Evolutionary conservation across 35 echinoderm and acorn worm species (phyloP), one percentile per base, ranked within the genome.

Genomic region (Nesometra sesokonis): DNA sequence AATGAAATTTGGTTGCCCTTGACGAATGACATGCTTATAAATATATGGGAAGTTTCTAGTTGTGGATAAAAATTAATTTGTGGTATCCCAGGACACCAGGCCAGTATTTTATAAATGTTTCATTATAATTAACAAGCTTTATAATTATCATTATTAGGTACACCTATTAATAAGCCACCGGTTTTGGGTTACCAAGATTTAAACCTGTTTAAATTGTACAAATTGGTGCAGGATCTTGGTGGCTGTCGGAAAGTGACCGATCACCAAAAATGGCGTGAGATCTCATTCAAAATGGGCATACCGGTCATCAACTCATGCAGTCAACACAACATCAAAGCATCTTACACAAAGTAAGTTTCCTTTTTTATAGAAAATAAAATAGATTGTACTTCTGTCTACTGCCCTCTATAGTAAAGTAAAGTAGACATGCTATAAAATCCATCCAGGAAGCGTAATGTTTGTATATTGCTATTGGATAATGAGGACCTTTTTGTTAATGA

Each of bases 171-270:
- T 83, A 99, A 99, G 36, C 96, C 96, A 86, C 96, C 93, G 8
- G 96, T 99, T 27, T 85, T 99, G 0, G 96, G 96, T 32, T 99
- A 90, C 86, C 88, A 93, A 37, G 96, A 99, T 77, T 78, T 99
- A 9, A 99, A 99, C 78, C 93, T 99, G 17, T 99, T 94, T 85
- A 99, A 99, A 57, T 86, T 99, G 13, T 99, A 94, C 90, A 94
- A 99, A 88, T 82, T 99, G 30, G 96, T 99, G 3, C 92, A 94
- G 57, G 96, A 94, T 33, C 52, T 94, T 0, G 96, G 93, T 82
- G 96, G 96, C 0, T 94, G 92, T 82, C 86, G 88, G 11, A 99
- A 99, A 82, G 92, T 99, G 47, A 99, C 96, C 0, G 96, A 99
- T 47, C 89, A 91, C 35, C 96, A 99, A 84, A 91, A 94, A 82